phyloP scores from a whole-genome alignment of 2,113 vertebrate species.

The Mirounga angustirostris region DNA sequence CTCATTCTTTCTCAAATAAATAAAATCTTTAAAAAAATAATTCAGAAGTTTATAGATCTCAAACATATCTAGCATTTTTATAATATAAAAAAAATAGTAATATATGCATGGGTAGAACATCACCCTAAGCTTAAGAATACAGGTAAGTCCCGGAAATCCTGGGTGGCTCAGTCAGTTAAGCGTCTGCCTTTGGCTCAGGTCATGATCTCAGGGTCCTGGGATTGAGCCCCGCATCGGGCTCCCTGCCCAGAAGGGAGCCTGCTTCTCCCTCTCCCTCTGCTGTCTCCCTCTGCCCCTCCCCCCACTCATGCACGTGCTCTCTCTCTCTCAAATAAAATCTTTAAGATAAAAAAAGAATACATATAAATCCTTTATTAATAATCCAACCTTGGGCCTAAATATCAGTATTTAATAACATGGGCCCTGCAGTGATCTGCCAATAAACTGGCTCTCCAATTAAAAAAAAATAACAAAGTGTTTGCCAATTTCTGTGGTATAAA shows the following conservation, averaged over 20 bases:
- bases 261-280: too few relatives aligned
- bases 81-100: neutral
- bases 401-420: neutral
- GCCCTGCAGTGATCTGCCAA: neutral
- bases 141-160: too few relatives aligned
- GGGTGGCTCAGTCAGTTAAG: too few relatives aligned
- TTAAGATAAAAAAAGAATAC: too few relatives aligned
- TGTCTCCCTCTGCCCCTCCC: too few relatives aligned
- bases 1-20: too few relatives aligned
- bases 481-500: neutral
- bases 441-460: neutral
- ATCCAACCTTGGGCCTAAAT: neutral
- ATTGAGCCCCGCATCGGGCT: too few relatives aligned
- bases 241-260: too few relatives aligned
- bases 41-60: neutral
- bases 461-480: neutral
- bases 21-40: neutral
- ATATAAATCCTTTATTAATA: neutral
- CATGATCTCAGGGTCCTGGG: too few relatives aligned
- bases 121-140: neutral
- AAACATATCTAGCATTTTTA: neutral
- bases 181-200: too few relatives aligned
- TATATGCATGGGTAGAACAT: neutral
- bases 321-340: too few relatives aligned
- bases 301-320: too few relatives aligned